phyloP scores from a whole-genome alignment of 1,140 invertebrate genomes.

The Myzus persicae region DNA sequence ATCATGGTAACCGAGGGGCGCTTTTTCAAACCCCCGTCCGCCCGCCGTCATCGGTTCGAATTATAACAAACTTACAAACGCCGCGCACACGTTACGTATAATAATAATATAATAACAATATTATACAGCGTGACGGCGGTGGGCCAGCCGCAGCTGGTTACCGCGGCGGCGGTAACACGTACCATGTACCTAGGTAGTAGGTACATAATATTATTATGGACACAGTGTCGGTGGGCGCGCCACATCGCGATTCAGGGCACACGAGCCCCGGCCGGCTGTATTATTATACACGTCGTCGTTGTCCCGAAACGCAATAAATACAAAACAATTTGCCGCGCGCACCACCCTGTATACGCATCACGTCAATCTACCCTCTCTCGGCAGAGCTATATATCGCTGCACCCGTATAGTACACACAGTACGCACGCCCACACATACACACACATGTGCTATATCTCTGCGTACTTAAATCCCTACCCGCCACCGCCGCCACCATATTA shows the following conservation, averaged over 20 bases:
- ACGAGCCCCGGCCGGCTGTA: neutral
- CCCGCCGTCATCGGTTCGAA: neutral
- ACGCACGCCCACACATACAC: no score
- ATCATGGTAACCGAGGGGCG: neutral
- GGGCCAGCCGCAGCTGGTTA: neutral
- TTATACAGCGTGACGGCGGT: neutral
- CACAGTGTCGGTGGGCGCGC: no score
- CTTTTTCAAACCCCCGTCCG: neutral
- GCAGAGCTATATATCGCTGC: neutral
- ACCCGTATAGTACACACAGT: neutral
- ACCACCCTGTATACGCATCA: neutral
- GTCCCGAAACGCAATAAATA: neutral
- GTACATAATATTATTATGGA: no score
- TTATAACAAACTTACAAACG: slow-evolving; percentile 8
- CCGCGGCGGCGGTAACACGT: neutral
- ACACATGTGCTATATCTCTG: neutral
- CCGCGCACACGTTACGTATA: neutral
- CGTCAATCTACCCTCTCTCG: slow-evolving; percentile 36
- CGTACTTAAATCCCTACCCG: slow-evolving; percentile 31
- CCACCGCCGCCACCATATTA: neutral
- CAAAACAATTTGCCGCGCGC: neutral
- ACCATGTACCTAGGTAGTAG: no score
- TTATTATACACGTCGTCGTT: neutral
- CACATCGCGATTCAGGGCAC: neutral
- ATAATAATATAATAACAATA: neutral